phyloP scores from a whole-genome alignment of 2,888 invertebrate genomes.

The Amphipoea oculea region DNA sequence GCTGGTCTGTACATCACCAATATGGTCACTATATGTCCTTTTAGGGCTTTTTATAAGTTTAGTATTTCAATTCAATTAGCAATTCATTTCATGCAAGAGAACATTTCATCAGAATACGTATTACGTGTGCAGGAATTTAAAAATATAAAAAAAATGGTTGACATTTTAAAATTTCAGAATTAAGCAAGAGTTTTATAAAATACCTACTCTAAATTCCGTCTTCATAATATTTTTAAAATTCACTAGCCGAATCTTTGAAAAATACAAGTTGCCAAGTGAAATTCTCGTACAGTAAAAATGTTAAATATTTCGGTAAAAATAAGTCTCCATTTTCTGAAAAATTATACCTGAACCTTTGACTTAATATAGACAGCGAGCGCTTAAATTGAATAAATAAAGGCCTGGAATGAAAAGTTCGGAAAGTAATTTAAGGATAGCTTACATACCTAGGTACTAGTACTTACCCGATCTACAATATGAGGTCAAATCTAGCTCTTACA shows the following conservation, averaged over 20 bases:
- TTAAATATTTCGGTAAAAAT: constrained; percentile 35
- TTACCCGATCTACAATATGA: constrained; percentile 68
- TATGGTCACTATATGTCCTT: no score
- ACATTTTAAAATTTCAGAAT: constrained; percentile 9
- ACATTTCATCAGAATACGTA: neutral
- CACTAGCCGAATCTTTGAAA: constrained; percentile 11
- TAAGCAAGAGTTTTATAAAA: constrained; percentile 17
- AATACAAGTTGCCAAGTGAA: constrained; percentile 31
- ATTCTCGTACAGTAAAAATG: constrained; percentile 41
- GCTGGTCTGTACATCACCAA: neutral
- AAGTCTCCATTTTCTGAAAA: constrained; percentile 21
- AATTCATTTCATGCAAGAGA: neutral
- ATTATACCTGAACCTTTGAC: neutral
- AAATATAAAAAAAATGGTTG: neutral
- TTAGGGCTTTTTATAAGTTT: no score
- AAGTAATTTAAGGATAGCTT: constrained; percentile 42
- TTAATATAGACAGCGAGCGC: constrained; percentile 15
- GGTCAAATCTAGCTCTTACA: constrained; percentile 79
- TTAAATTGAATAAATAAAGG: constrained; percentile 36
- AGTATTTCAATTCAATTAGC: neutral
- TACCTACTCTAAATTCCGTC: constrained; percentile 2
- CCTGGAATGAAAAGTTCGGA: constrained; percentile 21
- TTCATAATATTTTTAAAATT: constrained; percentile 27
- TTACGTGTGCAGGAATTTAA: neutral
- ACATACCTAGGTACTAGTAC: constrained; percentile 20